phyloP scores from a whole-genome alignment of 2,113 vertebrate species.

The Macroglossus sobrinus region DNA sequence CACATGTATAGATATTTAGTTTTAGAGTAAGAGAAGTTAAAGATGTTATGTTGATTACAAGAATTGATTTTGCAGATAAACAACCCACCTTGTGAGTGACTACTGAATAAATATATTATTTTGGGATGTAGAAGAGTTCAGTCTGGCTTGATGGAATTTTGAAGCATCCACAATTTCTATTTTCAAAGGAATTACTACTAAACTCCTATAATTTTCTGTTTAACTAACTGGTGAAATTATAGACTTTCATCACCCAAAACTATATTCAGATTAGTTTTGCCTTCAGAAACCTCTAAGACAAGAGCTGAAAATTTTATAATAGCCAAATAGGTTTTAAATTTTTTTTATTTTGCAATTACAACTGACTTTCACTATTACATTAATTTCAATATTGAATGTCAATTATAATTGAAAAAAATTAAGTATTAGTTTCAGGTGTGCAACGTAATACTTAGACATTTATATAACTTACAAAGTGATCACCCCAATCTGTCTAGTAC shows the following conservation, averaged over 20 bases:
- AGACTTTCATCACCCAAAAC: background rate
- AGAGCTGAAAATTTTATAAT: background rate
- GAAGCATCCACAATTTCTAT: background rate
- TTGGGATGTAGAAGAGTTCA: background rate
- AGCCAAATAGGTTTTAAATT: background rate
- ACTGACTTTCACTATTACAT: background rate
- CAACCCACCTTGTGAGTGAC: background rate
- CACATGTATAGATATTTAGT: background rate
- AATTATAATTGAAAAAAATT: background rate
- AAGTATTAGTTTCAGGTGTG: background rate
- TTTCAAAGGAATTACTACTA: conserved; percentile 18
- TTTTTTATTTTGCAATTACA: background rate
- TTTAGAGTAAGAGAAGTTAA: conserved; percentile 23
- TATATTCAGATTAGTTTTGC: background rate
- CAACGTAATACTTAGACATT: background rate
- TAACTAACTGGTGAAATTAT: background rate
- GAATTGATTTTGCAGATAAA: background rate
- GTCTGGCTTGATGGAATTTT: background rate
- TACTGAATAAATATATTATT: background rate
- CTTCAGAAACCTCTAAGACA: conserved; percentile 15
- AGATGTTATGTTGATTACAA: background rate
- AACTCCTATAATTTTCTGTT: background rate
- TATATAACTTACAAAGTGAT: background rate
- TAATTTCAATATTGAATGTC: background rate
- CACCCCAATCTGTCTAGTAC: background rate